Percentiles rank a stretch among this genome's conserved stretches.
These are phyloP conservation scores for Heliconius cydno DNA, from an alignment of 2,888 invertebrate species.

Conservation along the genomic window DNA sequence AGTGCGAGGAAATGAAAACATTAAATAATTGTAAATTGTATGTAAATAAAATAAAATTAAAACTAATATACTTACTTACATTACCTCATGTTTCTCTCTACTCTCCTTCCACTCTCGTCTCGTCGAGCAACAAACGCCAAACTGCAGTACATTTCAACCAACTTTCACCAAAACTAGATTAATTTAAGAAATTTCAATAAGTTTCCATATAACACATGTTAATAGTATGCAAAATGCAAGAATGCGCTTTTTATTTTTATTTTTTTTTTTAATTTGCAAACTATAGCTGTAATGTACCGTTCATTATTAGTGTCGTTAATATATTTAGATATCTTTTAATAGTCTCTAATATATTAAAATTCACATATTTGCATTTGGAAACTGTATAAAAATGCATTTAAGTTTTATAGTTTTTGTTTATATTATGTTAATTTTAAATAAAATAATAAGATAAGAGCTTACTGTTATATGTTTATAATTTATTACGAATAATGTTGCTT, in stretches of 20 bases:
- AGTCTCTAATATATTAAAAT: not conserved
- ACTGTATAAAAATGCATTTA: conserved; percentile 4
- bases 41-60: not conserved
- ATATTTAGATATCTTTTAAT: not conserved
- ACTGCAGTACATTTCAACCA: conserved; percentile 22
- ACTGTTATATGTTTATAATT: not conserved
- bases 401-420: not conserved
- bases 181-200: conserved; percentile 20
- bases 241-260: not conserved
- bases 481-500: not conserved
- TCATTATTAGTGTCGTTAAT: not conserved
- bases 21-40: not conserved
- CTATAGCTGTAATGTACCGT: conserved; percentile 16
- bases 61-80: not conserved
- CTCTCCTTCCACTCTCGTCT: not conserved
- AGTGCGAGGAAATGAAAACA: not conserved
- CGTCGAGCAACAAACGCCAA: not conserved
- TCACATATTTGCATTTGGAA: conserved; percentile 5
- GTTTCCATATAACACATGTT: conserved; percentile 14
- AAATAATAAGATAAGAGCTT: not conserved
- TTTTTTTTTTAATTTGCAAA: conserved; percentile 2
- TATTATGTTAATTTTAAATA: not conserved
- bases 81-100: not conserved
- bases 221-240: conserved; percentile 2
- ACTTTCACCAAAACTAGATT: conserved; percentile 28